phyloP scores from a whole-genome alignment of 2,888 invertebrate genomes.

The Cotesia congregata region DNA sequence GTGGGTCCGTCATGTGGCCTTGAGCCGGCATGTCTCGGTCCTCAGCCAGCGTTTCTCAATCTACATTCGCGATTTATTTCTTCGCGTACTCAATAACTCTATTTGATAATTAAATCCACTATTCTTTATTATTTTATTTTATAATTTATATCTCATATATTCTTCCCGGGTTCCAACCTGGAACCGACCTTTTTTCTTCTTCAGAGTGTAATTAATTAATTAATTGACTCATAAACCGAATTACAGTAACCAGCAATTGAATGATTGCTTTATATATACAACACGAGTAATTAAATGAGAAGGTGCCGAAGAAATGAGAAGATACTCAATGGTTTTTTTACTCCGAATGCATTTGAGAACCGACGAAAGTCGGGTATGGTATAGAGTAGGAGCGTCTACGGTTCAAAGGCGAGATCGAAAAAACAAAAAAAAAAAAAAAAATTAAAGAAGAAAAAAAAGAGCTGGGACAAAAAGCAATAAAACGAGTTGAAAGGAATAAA shows the following conservation, averaged over 20 bases:
- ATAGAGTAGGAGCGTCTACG: conserved; percentile 21
- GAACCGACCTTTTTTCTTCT: too few relatives aligned
- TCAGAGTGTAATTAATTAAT: too few relatives aligned
- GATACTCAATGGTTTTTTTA: background rate
- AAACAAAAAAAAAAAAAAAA: conserved; percentile 16
- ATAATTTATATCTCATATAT: too few relatives aligned
- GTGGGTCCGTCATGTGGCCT: conserved; percentile 66
- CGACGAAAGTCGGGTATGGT: background rate
- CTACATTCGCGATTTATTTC: conserved; percentile 31
- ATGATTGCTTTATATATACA: too few relatives aligned
- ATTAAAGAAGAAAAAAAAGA: conserved; percentile 5
- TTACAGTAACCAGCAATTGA: too few relatives aligned
- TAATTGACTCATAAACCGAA: too few relatives aligned
- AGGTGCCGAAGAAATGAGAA: background rate
- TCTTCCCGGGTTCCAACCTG: too few relatives aligned
- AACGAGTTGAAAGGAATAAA: conserved; percentile 25
- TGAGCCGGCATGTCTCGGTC: conserved; percentile 66
- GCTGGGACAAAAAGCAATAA: conserved; percentile 29
- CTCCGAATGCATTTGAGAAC: conserved; percentile 21
- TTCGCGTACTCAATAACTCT: background rate
- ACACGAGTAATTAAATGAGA: background rate
- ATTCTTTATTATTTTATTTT: too few relatives aligned
- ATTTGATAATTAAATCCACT: background rate
- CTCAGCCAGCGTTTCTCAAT: conserved; percentile 66
- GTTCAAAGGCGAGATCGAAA: conserved; percentile 24